Conservation (phyloP, 1,140 invertebrate genomes). For the Scaptomyza graminum region DNA sequence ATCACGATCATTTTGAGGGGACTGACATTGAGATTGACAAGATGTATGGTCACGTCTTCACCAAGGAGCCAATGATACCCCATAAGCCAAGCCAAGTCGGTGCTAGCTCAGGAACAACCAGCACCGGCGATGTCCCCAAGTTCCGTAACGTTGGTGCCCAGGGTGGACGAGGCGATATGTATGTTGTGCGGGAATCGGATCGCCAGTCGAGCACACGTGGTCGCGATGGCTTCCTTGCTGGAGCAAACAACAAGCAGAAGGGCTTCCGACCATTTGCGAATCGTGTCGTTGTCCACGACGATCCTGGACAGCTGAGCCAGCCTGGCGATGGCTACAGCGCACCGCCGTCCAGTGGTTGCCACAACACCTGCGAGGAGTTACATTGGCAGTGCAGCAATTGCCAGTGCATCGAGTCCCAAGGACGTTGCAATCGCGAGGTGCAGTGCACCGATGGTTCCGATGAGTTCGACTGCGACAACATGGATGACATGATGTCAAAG, state of each 20-base stretch:
- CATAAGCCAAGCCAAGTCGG: constrained; percentile 35
- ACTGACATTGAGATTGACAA: constrained; percentile 38
- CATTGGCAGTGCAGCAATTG: constrained; percentile 86
- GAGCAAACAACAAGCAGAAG: constrained; percentile 71
- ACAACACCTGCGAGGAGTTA: constrained; percentile 83
- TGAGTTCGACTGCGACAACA: constrained; percentile 86
- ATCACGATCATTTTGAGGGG: constrained; percentile 38
- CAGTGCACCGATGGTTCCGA: constrained; percentile 88
- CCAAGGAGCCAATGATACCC: constrained; percentile 56
- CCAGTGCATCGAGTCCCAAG: constrained; percentile 85
- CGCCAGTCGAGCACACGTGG: constrained; percentile 52
- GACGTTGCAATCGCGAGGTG: constrained; percentile 85
- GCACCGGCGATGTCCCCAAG: constrained; percentile 50
- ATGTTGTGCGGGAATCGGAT: constrained; percentile 63
- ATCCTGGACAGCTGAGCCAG: constrained; percentile 61
- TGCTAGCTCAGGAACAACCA: constrained; percentile 23
- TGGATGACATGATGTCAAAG: constrained; percentile 78
- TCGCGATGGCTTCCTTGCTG: constrained; percentile 64
- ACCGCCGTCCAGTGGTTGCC: constrained; percentile 77
- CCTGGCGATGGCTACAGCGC: constrained; percentile 51
- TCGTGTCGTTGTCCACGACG: constrained; percentile 66
- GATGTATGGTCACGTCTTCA: constrained; percentile 47
- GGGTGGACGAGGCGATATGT: constrained; percentile 61
- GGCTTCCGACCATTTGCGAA: constrained; percentile 66
- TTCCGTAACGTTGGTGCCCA: constrained; percentile 68